phyloP scores from a whole-genome alignment of 1,140 invertebrate genomes.

The Aphaenogaster rudis region DNA sequence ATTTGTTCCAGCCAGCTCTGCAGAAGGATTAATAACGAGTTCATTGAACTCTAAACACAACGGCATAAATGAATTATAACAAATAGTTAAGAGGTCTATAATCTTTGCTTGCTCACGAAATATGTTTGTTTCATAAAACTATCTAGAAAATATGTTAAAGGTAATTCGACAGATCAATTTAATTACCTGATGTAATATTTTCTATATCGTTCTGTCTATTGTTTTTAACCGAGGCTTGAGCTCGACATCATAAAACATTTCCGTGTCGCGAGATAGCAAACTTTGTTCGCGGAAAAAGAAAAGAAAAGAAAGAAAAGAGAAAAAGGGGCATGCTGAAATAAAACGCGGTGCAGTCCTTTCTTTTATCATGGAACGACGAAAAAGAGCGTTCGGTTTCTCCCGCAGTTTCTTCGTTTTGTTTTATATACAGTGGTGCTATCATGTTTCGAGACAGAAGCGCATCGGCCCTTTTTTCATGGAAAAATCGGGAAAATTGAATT shows the following conservation, averaged over 20 bases:
- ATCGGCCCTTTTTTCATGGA: slow-evolving; percentile 20
- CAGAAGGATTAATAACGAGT: slow-evolving; percentile 33
- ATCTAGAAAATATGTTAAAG: not conserved
- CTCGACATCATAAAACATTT: slow-evolving; percentile 8
- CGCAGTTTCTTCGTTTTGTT: slow-evolving; percentile 43
- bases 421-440: slow-evolving; percentile 17
- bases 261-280: not conserved
- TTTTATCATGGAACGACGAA: slow-evolving; percentile 12
- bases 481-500: slow-evolving; percentile 65
- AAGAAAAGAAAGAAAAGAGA: not conserved
- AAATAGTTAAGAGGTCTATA: slow-evolving; percentile 10
- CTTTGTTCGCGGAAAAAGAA: not conserved
- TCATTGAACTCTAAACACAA: not conserved
- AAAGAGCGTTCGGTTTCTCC: slow-evolving; percentile 28
- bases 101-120: not conserved
- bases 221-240: slow-evolving; percentile 6
- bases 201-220: not conserved
- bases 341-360: slow-evolving; percentile 4
- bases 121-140: not conserved
- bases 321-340: not conserved
- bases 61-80: not conserved
- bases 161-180: not conserved
- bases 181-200: slow-evolving; percentile 6
- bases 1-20: slow-evolving; percentile 10
- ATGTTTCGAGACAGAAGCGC: slow-evolving; percentile 31